phyloP scores from a whole-genome alignment of 2,113 vertebrate species.

The Notothenia rossii region DNA sequence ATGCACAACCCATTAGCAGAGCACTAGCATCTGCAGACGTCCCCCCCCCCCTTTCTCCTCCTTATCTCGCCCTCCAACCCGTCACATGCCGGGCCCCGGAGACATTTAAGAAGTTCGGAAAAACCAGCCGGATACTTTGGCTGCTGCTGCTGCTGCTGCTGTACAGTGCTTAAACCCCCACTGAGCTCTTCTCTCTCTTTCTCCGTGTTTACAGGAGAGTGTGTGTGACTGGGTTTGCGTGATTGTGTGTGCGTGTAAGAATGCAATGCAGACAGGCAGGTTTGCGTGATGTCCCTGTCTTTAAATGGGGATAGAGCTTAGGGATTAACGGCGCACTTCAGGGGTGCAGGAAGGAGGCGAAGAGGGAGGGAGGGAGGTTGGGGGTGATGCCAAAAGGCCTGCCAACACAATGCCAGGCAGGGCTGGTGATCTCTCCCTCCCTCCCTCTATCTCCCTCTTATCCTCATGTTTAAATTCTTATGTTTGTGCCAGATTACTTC shows the following conservation, averaged over 20 bases:
- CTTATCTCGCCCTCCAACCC: slow-evolving; percentile 36
- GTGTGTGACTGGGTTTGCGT: slow-evolving; percentile 24
- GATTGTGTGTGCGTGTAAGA: slow-evolving; percentile 36
- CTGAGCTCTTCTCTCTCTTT: slow-evolving; percentile 57
- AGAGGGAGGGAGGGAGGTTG: slow-evolving; percentile 38
- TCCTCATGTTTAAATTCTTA: slow-evolving; percentile 26
- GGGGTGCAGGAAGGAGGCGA: slow-evolving; percentile 66
- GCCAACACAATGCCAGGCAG: slow-evolving; percentile 64
- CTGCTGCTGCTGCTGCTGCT: slow-evolving; percentile 48
- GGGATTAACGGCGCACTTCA: slow-evolving; percentile 79
- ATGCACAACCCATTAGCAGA: slow-evolving; percentile 29
- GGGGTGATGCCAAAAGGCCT: slow-evolving; percentile 69
- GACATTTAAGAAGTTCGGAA: slow-evolving; percentile 36
- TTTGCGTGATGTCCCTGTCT: slow-evolving; percentile 76
- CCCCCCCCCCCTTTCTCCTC: slow-evolving; percentile 14
- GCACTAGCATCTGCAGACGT: slow-evolving; percentile 29
- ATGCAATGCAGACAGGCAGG: slow-evolving; percentile 61
- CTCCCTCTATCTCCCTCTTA: slow-evolving; percentile 35
- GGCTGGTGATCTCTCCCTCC: slow-evolving; percentile 46
- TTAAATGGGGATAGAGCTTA: slow-evolving; percentile 71
- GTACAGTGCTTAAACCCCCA: slow-evolving; percentile 61
- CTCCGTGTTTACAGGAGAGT: slow-evolving; percentile 44
- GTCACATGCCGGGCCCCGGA: slow-evolving; percentile 47
- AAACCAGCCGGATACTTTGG: slow-evolving; percentile 30
- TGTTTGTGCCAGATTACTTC: slow-evolving; percentile 63